phyloP scores from a whole-genome alignment of 2,113 vertebrate genomes.

The Platysteira castanea region DNA sequence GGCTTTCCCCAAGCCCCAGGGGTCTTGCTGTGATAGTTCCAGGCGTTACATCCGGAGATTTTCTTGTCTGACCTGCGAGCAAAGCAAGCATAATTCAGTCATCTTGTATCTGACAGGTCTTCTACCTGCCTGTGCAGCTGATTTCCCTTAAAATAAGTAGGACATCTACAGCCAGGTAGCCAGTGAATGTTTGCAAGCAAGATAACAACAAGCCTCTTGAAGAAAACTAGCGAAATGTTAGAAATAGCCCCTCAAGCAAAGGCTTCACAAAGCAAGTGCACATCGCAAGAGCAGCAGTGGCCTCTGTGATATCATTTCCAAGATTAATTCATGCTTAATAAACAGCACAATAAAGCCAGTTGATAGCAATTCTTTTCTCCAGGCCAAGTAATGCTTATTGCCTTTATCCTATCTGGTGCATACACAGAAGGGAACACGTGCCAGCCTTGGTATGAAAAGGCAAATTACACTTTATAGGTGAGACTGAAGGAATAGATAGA shows the following conservation, averaged over 20 bases:
- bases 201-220: background rate
- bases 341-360: constrained; percentile 3
- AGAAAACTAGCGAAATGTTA: constrained; percentile 31
- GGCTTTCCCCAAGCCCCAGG: background rate
- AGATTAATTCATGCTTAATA: constrained; percentile 33
- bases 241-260: constrained; percentile 52
- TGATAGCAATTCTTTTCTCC: background rate
- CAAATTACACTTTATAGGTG: background rate
- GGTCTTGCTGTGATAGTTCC: background rate
- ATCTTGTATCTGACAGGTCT: background rate
- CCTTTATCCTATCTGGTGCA: background rate
- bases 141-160: background rate
- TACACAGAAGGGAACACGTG: accelerated
- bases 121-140: background rate
- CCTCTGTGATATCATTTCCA: constrained; percentile 37
- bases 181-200: constrained; percentile 18
- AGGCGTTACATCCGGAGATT: background rate
- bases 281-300: background rate
- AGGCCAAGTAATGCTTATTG: background rate
- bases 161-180: background rate
- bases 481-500: background rate
- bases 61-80: background rate
- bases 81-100: background rate
- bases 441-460: background rate
- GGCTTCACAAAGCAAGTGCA: constrained; percentile 7